Percentiles rank a stretch among this genome's conserved stretches.
phyloP scores from a whole-genome alignment of 2,888 invertebrate genomes.

The Papilio gigon region DNA sequence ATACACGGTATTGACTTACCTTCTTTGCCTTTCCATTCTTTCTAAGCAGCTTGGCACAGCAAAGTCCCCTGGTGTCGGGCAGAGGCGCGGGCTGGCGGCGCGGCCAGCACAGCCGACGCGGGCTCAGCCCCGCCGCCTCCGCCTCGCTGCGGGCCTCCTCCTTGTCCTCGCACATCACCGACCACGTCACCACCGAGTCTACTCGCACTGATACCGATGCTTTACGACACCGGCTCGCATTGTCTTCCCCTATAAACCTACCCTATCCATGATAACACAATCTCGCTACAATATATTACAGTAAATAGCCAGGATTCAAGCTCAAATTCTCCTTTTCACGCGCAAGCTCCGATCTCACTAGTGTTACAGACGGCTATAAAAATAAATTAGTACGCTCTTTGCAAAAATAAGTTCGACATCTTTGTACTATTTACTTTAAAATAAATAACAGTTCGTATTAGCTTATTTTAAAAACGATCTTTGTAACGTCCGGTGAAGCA shows the following conservation, averaged over 20 bases:
- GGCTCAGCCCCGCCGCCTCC: slow-evolving; percentile 60
- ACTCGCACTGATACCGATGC: too few species aligned
- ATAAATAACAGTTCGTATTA: slow-evolving; percentile 53
- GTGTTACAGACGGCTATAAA: slow-evolving; percentile 49
- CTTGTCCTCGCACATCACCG: slow-evolving; percentile 78
- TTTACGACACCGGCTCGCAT: slow-evolving; percentile 77
- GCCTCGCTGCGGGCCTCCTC: slow-evolving; percentile 74
- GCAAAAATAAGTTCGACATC: slow-evolving; percentile 70
- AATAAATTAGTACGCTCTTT: slow-evolving; percentile 52
- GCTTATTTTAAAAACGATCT: slow-evolving; percentile 60
- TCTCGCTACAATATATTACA: slow-evolving; percentile 66
- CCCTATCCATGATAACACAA: slow-evolving; percentile 65
- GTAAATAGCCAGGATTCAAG: slow-evolving; percentile 61
- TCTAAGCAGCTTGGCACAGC: slow-evolving; percentile 90
- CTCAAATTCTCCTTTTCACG: slow-evolving; percentile 51
- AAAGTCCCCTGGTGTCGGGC: slow-evolving; percentile 89
- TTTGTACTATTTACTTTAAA: slow-evolving; percentile 70
- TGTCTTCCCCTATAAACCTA: slow-evolving; percentile 72
- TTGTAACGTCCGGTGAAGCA: slow-evolving; percentile 78
- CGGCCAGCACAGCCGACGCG: slow-evolving; percentile 73
- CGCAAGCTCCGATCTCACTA: slow-evolving; percentile 37
- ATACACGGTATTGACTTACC: slow-evolving; percentile 69
- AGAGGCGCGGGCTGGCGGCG: slow-evolving; percentile 77
- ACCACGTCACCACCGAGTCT: slow-evolving; percentile 55
- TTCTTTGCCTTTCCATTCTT: slow-evolving; percentile 92